These are phyloP conservation scores for Hirtodrosophila alboralis DNA, from an alignment of 2,888 invertebrate species.

Conservation along the genomic window DNA sequence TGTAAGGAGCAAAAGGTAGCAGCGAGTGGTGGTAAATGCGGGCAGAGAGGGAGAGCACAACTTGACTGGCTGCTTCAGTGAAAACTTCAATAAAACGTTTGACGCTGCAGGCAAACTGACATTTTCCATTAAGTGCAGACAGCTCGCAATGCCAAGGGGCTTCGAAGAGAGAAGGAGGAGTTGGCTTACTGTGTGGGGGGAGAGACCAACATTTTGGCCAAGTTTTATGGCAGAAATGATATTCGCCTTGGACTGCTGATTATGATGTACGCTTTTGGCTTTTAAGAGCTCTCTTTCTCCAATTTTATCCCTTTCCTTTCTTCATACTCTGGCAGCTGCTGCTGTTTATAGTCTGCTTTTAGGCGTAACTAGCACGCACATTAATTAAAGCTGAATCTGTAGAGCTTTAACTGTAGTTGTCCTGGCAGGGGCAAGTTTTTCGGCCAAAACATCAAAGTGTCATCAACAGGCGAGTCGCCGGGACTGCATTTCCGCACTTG, in stretches of 20 bases:
- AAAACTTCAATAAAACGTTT: conserved; percentile 76
- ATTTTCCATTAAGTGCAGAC: conserved; percentile 81
- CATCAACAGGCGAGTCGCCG: conserved; percentile 62
- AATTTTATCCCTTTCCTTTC: too few species aligned
- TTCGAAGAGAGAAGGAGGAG: too few species aligned
- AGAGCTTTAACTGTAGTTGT: conserved; percentile 1
- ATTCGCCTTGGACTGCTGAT: conserved; percentile 46
- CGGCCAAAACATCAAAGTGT: conserved; percentile 60
- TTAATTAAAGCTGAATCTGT: conserved; percentile 33
- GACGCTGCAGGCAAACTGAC: conserved; percentile 75
- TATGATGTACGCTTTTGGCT: conserved; percentile 47
- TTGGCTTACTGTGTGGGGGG: conserved; percentile 30
- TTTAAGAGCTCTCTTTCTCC: conserved; percentile 13
- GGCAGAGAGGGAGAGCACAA: neutral
- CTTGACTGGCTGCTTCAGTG: conserved; percentile 36
- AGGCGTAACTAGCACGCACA: conserved; percentile 33
- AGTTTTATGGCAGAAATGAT: conserved; percentile 51
- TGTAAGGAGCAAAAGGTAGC: conserved; percentile 36
- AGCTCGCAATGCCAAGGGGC: conserved; percentile 53
- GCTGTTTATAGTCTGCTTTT: conserved; percentile 54
- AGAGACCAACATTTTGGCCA: conserved; percentile 37
- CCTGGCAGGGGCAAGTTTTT: conserved; percentile 20
- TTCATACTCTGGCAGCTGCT: conserved; percentile 12
- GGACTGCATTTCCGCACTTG: conserved; percentile 49
- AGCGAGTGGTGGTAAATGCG: neutral